These are phyloP conservation scores for Pelodytes ibericus DNA, from an alignment of 2,797 vertebrate genomes.

Conservation along the genomic window DNA sequence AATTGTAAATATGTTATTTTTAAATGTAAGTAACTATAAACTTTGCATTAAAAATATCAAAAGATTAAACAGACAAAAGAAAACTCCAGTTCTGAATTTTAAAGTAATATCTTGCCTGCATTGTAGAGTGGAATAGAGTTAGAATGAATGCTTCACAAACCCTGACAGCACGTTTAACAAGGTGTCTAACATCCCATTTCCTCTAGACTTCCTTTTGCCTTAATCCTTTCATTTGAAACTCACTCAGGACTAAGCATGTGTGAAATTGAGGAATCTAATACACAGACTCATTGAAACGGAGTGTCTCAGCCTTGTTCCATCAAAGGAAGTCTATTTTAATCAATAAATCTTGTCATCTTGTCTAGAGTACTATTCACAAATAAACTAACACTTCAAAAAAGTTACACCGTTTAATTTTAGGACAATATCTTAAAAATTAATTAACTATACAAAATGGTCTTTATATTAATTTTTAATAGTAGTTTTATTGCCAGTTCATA, in stretches of 20 bases:
- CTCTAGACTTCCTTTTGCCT: conserved; percentile 83
- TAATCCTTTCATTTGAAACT: conserved; percentile 97
- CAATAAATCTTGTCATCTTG: conserved; percentile 66
- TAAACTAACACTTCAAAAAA: too few relatives aligned
- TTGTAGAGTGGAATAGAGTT: conserved; percentile 82
- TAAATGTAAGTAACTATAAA: too few relatives aligned
- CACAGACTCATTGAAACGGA: conserved; percentile 72
- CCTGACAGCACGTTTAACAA: conserved; percentile 93
- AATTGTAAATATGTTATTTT: too few relatives aligned
- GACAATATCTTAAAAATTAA: too few relatives aligned
- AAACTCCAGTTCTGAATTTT: conserved; percentile 63
- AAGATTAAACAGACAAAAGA: neutral
- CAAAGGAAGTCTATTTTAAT: conserved; percentile 76
- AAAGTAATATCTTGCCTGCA: conserved; percentile 73
- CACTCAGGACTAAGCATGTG: conserved; percentile 97
- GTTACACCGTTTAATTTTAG: too few relatives aligned
- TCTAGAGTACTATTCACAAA: conserved; percentile 55
- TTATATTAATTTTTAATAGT: too few relatives aligned
- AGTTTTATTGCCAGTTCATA: too few relatives aligned
- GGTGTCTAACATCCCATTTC: conserved; percentile 90
- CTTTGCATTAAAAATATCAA: neutral
- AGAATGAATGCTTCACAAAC: conserved; percentile 81
- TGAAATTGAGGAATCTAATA: conserved; percentile 97
- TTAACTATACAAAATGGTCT: too few relatives aligned
- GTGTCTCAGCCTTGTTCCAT: conserved; percentile 73